Evolutionary conservation across 2,113 vertebrate species (phyloP).

Genomic region (Bombycilla garrulus): DNA sequence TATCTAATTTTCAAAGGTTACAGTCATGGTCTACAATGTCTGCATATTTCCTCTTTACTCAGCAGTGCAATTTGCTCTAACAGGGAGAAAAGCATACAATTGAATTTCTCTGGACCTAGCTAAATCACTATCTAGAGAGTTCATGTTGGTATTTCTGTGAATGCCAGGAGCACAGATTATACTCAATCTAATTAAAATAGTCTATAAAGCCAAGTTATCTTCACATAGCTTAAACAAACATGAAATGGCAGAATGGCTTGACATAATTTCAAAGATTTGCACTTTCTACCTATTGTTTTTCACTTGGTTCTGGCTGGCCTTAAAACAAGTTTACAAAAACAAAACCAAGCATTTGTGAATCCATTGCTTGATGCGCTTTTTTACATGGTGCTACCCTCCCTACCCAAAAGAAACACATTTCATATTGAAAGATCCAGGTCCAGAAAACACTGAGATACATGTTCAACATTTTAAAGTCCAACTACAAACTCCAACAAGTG

Average conservation of each 20-base stretch:
- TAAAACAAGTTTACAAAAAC: neutral
- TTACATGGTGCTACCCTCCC: neutral
- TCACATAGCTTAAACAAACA: neutral
- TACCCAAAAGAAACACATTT: neutral
- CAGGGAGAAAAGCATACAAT: neutral
- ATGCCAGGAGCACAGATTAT: neutral
- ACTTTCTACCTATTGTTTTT: neutral
- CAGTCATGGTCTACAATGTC: neutral
- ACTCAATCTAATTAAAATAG: neutral
- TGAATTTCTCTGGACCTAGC: neutral
- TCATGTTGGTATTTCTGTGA: neutral
- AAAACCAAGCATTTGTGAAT: neutral
- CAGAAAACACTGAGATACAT: neutral
- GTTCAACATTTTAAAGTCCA: neutral
- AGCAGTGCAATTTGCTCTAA: neutral
- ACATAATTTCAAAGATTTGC: neutral
- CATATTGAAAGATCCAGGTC: neutral
- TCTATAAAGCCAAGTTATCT: neutral
- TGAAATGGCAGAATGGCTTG: neutral
- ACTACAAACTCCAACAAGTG: neutral
- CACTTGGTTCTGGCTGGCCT: neutral
- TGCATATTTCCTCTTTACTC: neutral
- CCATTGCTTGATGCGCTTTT: rapidly evolving
- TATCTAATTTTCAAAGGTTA: neutral
- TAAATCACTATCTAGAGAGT: neutral